Conservation (phyloP, 1,140 invertebrate species). For the Plutomurus gul region DNA sequence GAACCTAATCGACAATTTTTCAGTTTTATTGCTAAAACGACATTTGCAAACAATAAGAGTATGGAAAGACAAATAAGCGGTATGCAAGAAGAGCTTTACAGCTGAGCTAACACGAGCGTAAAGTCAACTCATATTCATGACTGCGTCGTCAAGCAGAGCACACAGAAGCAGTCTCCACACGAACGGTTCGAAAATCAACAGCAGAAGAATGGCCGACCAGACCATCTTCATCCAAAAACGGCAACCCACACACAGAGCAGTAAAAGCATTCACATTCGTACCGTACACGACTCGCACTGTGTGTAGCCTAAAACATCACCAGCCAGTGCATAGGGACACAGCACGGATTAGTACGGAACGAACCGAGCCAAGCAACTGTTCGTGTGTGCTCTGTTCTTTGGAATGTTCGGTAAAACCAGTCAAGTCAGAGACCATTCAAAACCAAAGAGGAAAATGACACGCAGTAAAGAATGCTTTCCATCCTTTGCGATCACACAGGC, state of each 20-base stretch:
- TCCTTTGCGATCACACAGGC: background rate
- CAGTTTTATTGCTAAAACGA: too few relatives aligned
- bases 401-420: background rate
- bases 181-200: background rate
- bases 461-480: conserved; percentile 8
- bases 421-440: background rate
- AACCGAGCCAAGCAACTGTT: background rate
- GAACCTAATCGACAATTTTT: too few relatives aligned
- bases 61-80: background rate
- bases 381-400: background rate
- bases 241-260: background rate
- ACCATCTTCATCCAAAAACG: background rate
- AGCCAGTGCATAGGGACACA: background rate
- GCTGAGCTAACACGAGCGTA: background rate
- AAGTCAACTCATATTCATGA: conserved; percentile 9
- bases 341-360: conserved; percentile 19
- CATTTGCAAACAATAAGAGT: background rate
- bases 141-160: background rate
- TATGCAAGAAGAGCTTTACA: background rate
- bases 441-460: conserved; percentile 7
- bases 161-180: background rate
- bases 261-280: background rate
- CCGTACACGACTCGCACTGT: background rate
- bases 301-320: background rate
- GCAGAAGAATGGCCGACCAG: conserved; percentile 2